These are phyloP conservation scores for Bolborhynchus lineola DNA, from an alignment of 2,113 vertebrate species.

Conservation along the genomic window DNA sequence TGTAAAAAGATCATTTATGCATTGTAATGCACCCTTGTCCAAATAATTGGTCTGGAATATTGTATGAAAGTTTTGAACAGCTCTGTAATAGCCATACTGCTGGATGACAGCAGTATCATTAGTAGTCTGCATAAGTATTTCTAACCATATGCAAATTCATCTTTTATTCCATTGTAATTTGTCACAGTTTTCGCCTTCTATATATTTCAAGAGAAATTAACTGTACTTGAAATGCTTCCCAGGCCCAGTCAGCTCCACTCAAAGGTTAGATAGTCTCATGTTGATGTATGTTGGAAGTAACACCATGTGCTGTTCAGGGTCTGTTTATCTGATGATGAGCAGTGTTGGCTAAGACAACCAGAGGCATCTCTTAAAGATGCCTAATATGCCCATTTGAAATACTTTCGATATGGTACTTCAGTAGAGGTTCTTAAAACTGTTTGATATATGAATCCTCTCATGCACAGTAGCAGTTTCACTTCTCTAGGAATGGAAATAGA, in stretches of 20 bases:
- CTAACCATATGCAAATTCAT: not conserved
- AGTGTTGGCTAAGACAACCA: not conserved
- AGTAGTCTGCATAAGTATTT: not conserved
- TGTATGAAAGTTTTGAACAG: not conserved
- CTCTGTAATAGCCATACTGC: not conserved
- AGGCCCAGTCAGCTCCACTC: not conserved
- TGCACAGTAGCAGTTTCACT: not conserved
- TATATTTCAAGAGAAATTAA: not conserved
- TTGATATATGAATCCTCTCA: not conserved
- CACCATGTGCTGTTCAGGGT: not conserved
- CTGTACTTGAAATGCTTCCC: not conserved
- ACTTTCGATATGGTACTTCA: not conserved
- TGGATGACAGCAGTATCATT: not conserved
- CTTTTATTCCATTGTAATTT: not conserved
- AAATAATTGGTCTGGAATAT: constrained; percentile 22
- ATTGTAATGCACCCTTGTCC: constrained; percentile 2
- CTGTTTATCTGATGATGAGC: not conserved
- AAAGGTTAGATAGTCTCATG: not conserved
- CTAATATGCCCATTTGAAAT: not conserved
- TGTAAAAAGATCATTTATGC: constrained; percentile 29
- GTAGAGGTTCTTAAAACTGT: not conserved
- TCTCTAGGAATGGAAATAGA: not conserved
- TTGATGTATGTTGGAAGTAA: not conserved
- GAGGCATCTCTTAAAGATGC: not conserved
- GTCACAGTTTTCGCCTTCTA: not conserved